Base-by-base conservation (phyloP, 2,797 vertebrate species). In the Gallirallus australis region DNA sequence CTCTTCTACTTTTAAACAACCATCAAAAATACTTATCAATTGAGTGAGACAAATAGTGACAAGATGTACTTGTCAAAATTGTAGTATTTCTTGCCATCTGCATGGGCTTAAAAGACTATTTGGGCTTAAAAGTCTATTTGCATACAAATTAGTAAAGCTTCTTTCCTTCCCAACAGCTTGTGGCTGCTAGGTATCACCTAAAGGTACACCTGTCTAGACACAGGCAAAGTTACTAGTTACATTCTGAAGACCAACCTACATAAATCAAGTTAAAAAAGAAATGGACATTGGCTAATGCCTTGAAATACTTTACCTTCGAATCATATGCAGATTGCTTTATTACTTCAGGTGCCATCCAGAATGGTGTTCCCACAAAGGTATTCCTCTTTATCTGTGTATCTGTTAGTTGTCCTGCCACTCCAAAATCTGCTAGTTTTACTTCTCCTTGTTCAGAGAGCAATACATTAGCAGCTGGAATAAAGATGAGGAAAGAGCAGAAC, bases 321-420 rank as follows among this genome's bases (percentile, higher is more conserved):
- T 99, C 99, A 18, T 99, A 99, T 8, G 99, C 99, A 0, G 99
- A 99, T 87, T 99, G 99, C 93, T 99, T 99, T 95, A 99, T 99
- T 97, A 99, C 99, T 97, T 99, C 99, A 12, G 99, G 99, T 12
- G 99, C 99, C 99, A 99, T 99, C 99, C 99, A 99, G 97, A 99
- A 99, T 0, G 99, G 99, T 48, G 99, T 99, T 73, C 99, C 99
- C 75, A 99, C 99, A 94, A 99, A 99, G 2, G 99, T 99, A 95
- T 99, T 99, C 95, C 99, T 98, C 94, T 99, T 99, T 96, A 99
- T 99, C 98, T 99, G 99, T 2, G 99, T 99, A 95, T 99, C 99
- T 3, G 99, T 99, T 91, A 99, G 97, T 96, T 99, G 99, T 19
- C 99, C 99, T 0, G 99, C 99, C 93, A 99, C 99, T 30, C 99